Conservation (phyloP, 2,113 vertebrate genomes). For the Campylomormyrus tamandua region DNA sequence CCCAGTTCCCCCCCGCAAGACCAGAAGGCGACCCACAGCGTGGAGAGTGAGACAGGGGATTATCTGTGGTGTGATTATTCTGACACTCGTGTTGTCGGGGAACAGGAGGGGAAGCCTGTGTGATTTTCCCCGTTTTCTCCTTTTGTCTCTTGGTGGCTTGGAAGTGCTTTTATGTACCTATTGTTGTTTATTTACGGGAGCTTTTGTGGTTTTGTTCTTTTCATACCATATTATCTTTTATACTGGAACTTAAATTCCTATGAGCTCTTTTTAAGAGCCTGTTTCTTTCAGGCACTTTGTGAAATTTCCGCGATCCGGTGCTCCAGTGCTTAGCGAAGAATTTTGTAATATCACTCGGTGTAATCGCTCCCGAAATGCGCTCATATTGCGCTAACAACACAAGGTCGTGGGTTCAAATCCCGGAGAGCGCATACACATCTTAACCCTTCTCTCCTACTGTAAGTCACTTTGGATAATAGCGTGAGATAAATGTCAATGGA, state of each 20-base stretch:
- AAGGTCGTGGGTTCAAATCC: neutral
- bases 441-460: neutral
- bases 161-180: neutral
- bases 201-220: neutral
- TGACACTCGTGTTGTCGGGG: neutral
- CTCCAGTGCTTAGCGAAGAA: neutral
- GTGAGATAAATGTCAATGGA: neutral
- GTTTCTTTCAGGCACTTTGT: neutral
- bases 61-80: conserved; percentile 61
- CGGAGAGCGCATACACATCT: neutral
- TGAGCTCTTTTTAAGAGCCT: neutral
- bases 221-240: neutral
- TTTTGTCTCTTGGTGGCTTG: neutral
- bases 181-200: neutral
- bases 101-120: neutral
- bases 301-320: neutral
- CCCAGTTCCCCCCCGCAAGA: neutral
- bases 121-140: neutral
- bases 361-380: neutral
- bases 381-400: neutral
- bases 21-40: conserved; percentile 41
- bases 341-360: neutral
- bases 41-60: conserved; percentile 55
- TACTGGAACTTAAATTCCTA: neutral
- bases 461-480: neutral